Evolutionary conservation across 2,113 vertebrate genomes (phyloP).

Genomic region (Arvicanthis niloticus): DNA sequence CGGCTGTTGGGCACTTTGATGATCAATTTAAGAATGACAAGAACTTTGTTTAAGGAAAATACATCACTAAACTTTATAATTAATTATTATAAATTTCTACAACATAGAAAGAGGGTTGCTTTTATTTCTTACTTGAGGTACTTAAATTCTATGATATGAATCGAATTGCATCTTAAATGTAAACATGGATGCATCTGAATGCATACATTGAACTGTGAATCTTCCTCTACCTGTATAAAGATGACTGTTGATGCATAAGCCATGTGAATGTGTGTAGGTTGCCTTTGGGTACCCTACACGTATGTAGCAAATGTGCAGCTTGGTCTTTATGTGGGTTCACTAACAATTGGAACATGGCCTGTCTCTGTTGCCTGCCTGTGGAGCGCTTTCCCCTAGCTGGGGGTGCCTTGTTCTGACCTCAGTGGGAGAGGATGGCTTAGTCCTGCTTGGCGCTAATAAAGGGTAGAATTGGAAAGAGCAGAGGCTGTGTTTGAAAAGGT

Average conservation of each 20-base stretch:
- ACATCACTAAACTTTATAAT: not conserved
- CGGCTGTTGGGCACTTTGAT: not conserved
- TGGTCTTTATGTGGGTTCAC: no score
- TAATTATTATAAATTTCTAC: not conserved
- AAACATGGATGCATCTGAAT: not conserved
- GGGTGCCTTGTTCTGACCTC: no score
- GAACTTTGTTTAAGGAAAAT: not conserved
- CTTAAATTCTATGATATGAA: not conserved
- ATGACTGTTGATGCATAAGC: not conserved
- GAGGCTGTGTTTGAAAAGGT: no score
- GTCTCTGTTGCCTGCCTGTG: no score
- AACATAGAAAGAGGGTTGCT: not conserved
- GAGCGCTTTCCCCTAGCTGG: no score
- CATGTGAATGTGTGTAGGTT: not conserved
- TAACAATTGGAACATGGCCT: no score
- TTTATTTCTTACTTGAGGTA: not conserved
- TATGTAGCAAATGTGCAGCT: no score
- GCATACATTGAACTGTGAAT: slow-evolving; percentile 3
- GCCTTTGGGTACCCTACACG: not conserved
- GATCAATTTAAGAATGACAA: not conserved
- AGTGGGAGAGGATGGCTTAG: no score
- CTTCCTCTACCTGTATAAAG: not conserved
- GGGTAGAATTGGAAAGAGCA: no score
- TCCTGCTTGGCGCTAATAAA: no score
- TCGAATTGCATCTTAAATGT: not conserved